phyloP scores from a whole-genome alignment of 2,888 invertebrate species.

The Rotaria sp. region DNA sequence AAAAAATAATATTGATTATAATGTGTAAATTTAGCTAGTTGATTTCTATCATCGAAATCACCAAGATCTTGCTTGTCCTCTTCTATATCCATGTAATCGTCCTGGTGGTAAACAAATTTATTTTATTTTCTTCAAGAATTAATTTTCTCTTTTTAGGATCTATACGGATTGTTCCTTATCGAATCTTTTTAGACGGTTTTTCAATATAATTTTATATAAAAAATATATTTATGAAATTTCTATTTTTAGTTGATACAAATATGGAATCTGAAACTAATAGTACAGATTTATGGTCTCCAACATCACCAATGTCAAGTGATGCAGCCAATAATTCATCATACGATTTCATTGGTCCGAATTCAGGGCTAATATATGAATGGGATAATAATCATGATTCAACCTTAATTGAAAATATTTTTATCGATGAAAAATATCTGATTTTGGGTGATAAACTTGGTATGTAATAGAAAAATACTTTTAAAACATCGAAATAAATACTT shows the following conservation, averaged over 20 bases:
- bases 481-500: too few relatives aligned
- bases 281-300: neutral
- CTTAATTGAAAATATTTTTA: neutral
- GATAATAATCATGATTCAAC: neutral
- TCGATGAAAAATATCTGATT: conserved; percentile 23
- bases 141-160: neutral
- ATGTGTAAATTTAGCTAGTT: neutral
- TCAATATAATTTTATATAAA: too few relatives aligned
- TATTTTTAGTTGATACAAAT: neutral
- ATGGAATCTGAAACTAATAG: neutral
- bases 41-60: neutral
- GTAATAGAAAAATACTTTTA: neutral
- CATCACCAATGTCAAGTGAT: neutral
- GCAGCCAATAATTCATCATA: neutral
- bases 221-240: too few relatives aligned
- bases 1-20: neutral
- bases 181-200: neutral
- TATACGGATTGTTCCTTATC: neutral
- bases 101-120: neutral
- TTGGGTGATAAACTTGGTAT: conserved; percentile 42
- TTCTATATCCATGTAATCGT: neutral
- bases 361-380: neutral
- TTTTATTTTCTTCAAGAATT: neutral
- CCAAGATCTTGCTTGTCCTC: neutral
- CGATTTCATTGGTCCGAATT: neutral